Base-by-base conservation (phyloP, 2,888 invertebrate genomes). In the Drosophila anomelani region DNA sequence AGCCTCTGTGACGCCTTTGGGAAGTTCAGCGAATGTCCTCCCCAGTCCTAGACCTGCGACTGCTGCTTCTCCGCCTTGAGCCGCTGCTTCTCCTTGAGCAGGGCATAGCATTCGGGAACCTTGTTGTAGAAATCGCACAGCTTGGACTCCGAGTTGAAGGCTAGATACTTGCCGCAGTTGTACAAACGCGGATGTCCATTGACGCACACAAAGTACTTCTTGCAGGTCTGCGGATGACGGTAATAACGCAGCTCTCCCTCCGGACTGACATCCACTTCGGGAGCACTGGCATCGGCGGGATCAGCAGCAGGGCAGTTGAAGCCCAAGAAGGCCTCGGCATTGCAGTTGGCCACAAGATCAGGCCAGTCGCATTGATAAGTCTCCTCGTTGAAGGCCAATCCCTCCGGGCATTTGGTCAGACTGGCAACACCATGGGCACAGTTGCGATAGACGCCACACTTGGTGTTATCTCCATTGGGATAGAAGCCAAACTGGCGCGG, bases 281-380 rank as follows among this genome's bases (percentile, higher is more conserved):
- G 93, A 23, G 90, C 67, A 13, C 75, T 70, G 54, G 76, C 84
- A 29, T 82, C 86, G 3, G 68, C 62, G n/a, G 58, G 58, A 9
- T 88, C 89, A 0, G 90, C 83, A 10, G 94, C 93, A 23, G 94
- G 94, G 86, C 97, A 97, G 13, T 94, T 94, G 93, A 97, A 97
- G 15, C 96, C 96, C 58, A 97, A 94, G 72, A 81, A 93, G 1
- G 96, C 95, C 94, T 96, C 97, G 56, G 96, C 95, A 89, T 97
- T 95, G 88, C 97, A 97, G 73, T 95, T 95, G 0, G 94, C 92
- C 0, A 96, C 97, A 89, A 96, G 94, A 93, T 97, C 97, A 1
- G 97, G 96, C 97, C 97, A 97, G 77, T 97, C 97, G 91, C 97
- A 97, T 56, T 96, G 94, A 90, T 96, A 96, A 3, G 93, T 94